Evolutionary conservation across 2,113 vertebrate genomes (phyloP).

Genomic region (Silurus asotus): DNA sequence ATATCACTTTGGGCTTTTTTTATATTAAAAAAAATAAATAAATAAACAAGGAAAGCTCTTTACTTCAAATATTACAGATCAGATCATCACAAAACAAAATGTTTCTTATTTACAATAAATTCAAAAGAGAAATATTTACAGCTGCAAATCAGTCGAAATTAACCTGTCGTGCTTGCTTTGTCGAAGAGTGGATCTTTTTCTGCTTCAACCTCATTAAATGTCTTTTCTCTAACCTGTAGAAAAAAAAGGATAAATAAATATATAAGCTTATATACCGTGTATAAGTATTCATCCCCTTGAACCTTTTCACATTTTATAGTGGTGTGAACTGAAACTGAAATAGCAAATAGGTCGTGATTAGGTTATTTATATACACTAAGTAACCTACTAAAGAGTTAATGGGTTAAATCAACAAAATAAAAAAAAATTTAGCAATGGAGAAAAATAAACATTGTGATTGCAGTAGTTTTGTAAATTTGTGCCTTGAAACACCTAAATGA

Average conservation of each 20-base stretch:
- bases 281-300: background rate
- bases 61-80: background rate
- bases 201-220: conserved; percentile 66
- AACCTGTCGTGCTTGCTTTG: conserved; percentile 66
- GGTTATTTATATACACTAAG: background rate
- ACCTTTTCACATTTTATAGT: background rate
- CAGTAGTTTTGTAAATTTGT: background rate
- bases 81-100: background rate
- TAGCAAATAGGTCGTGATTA: background rate
- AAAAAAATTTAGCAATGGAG: background rate
- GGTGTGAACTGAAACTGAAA: background rate
- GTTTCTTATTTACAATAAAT: background rate
- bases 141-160: conserved; percentile 63
- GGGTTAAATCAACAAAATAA: background rate
- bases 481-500: background rate
- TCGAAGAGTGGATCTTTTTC: conserved; percentile 67
- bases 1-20: no score
- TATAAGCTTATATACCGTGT: background rate
- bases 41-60: background rate
- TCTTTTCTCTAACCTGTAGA: conserved; percentile 66
- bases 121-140: background rate
- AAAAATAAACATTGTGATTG: background rate
- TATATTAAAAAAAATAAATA: no score
- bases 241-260: background rate
- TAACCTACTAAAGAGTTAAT: background rate